Conservation (phyloP, 2,888 invertebrate genomes). For the Dascillus cervinus region DNA sequence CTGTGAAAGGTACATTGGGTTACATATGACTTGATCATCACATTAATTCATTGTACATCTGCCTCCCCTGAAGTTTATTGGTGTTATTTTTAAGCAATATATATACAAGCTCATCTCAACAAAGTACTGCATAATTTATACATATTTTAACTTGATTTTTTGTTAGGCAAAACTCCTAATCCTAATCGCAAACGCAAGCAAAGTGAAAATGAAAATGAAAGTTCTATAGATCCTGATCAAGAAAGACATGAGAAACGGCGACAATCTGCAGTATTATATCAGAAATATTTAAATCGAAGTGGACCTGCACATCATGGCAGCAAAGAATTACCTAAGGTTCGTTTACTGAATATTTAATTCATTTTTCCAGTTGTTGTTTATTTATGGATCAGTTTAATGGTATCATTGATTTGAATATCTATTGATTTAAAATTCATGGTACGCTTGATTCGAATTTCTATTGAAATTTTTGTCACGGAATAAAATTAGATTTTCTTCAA, state of each 20-base stretch:
- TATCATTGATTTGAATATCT: too few relatives aligned
- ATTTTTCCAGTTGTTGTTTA: constrained; percentile 5
- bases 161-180: constrained; percentile 31
- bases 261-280: constrained; percentile 58
- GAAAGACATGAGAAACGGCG: constrained; percentile 61
- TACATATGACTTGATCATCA: too few relatives aligned
- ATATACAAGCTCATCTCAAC: too few relatives aligned
- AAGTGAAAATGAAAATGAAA: constrained; percentile 29
- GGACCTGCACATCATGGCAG: constrained; percentile 76
- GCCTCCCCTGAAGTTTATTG: too few relatives aligned
- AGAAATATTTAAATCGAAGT: constrained; percentile 67
- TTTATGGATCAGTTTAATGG: too few relatives aligned
- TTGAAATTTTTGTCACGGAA: constrained; percentile 4
- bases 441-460: neutral
- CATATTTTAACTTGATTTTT: constrained; percentile 4
- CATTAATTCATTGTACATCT: too few relatives aligned
- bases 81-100: too few relatives aligned
- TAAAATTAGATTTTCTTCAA: too few relatives aligned
- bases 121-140: too few relatives aligned
- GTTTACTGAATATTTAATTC: too few relatives aligned
- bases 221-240: constrained; percentile 51
- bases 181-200: constrained; percentile 31
- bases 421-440: too few relatives aligned
- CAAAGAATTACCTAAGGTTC: constrained; percentile 78
- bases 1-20: too few relatives aligned